Percentiles rank a stretch among this genome's conserved stretches.
phyloP scores from a whole-genome alignment of 1,140 invertebrate genomes.

The Doryteuthis pealeii region DNA sequence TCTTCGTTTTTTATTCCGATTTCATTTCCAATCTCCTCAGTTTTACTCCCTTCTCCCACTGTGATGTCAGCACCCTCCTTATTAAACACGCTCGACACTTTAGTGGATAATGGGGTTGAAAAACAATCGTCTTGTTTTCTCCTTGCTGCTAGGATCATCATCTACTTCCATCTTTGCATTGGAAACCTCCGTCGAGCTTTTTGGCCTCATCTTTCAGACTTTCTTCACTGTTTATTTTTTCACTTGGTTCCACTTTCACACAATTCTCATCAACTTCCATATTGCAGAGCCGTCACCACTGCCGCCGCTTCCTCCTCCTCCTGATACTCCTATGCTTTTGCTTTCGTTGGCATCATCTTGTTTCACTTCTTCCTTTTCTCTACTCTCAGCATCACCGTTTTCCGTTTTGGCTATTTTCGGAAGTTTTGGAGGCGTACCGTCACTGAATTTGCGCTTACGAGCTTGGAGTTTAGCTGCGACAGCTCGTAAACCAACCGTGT shows the following conservation, averaged over 20 bases:
- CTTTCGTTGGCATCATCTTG: not conserved
- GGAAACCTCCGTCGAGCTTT: conserved; percentile 2
- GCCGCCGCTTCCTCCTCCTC: not conserved
- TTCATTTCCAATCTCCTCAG: too few species aligned
- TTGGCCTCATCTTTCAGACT: conserved; percentile 21
- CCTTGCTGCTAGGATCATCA: conserved; percentile 2
- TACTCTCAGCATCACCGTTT: conserved; percentile 12
- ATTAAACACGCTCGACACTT: too few species aligned
- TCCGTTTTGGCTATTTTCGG: not conserved
- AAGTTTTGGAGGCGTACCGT: conserved; percentile 14
- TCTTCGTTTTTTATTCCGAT: not conserved
- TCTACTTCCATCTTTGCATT: conserved; percentile 19
- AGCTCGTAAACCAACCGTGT: conserved; percentile 49
- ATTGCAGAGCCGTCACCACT: conserved; percentile 6
- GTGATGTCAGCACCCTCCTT: too few species aligned
- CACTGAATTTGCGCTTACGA: conserved; percentile 32
- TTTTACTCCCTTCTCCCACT: too few species aligned
- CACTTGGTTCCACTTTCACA: conserved; percentile 11
- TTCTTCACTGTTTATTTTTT: conserved; percentile 20
- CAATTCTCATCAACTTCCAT: conserved; percentile 26
- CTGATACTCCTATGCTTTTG: conserved; percentile 16
- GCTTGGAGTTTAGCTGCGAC: conserved; percentile 40
- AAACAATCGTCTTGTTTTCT: not conserved
- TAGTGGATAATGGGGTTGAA: too few species aligned
- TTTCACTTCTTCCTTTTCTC: not conserved